A percentile compares a stretch with the other conserved stretches of the same genome.
Conservation (phyloP, 2,797 vertebrate species). For the Mareca penelope region DNA sequence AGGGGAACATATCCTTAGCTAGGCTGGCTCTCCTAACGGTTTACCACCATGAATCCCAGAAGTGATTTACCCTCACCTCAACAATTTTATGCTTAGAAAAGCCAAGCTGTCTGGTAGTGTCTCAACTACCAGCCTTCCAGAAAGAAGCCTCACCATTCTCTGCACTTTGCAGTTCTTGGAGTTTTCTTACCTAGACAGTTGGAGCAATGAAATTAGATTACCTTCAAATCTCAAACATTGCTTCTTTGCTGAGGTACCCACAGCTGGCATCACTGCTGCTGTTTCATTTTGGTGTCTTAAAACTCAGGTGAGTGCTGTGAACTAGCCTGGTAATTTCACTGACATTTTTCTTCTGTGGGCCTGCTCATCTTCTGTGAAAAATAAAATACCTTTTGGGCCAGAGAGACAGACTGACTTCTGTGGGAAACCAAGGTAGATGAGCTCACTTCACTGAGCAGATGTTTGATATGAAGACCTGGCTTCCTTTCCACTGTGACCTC, state of each 20-base stretch:
- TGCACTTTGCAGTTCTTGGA: background rate
- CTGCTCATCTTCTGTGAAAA: background rate
- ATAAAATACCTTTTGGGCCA: background rate
- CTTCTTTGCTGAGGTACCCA: rapidly evolving
- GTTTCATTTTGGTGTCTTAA: background rate
- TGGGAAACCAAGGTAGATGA: background rate
- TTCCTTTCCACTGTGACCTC: background rate
- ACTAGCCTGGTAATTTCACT: background rate
- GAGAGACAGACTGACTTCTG: background rate
- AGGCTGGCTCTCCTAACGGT: background rate
- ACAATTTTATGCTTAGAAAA: background rate
- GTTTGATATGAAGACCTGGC: background rate
- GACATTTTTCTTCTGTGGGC: background rate
- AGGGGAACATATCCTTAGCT: background rate
- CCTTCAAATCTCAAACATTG: background rate
- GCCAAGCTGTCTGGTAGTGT: background rate
- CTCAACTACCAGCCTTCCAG: background rate
- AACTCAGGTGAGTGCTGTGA: background rate
- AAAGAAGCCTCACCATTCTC: background rate
- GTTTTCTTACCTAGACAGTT: background rate
- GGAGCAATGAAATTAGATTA: background rate
- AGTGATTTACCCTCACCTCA: too few relatives aligned
- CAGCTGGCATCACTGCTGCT: rapidly evolving
- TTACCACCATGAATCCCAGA: background rate
- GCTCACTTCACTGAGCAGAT: background rate